These are phyloP conservation scores for Lamprologus sp. DNA, from an alignment of 2,113 vertebrate species.

Conservation along the genomic window DNA sequence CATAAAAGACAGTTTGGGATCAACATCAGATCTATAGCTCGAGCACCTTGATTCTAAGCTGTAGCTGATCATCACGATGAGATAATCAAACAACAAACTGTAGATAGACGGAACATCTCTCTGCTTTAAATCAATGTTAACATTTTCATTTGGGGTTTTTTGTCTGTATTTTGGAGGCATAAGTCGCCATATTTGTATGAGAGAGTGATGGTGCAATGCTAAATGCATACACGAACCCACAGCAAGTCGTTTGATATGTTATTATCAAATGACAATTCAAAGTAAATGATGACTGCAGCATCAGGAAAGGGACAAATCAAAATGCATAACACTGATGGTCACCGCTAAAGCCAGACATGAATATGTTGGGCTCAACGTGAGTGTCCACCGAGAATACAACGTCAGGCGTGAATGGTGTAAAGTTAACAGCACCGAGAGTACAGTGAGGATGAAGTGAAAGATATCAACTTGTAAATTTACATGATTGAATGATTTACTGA, in stretches of 20 bases:
- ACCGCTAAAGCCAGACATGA: neutral
- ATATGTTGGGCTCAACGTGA: neutral
- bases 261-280: neutral
- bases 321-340: neutral
- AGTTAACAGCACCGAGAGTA: accelerated
- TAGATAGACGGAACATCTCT: accelerated
- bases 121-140: neutral
- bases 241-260: neutral
- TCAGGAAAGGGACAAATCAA: neutral
- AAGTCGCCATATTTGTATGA: neutral
- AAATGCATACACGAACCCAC: neutral
- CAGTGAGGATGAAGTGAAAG: neutral
- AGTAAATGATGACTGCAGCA: neutral
- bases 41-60: neutral
- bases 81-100: neutral
- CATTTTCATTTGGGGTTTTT: neutral
- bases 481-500: neutral
- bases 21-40: neutral
- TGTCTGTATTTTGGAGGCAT: accelerated
- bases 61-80: neutral
- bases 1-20: neutral
- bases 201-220: neutral
- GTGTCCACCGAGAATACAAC: accelerated
- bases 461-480: neutral
- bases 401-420: accelerated